These are phyloP conservation scores for Neocrepidodera transversa DNA, from an alignment of 2,888 invertebrate species.

Conservation along the genomic window DNA sequence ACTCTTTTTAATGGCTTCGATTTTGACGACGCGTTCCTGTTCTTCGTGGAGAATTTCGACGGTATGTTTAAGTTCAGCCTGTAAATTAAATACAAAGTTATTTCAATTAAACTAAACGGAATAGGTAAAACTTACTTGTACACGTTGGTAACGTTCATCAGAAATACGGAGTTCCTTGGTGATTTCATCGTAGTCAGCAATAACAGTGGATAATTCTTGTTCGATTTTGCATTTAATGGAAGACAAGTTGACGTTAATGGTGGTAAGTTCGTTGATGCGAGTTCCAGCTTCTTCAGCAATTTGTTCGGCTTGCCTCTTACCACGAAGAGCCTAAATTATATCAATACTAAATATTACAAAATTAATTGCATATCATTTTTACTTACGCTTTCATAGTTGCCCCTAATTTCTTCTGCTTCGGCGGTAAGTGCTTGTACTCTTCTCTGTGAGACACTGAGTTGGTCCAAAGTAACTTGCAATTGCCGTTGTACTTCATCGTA, in stretches of 20 bases:
- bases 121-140: conserved; percentile 64
- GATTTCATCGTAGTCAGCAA: conserved; percentile 97
- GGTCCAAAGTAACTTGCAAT: conserved; percentile 93
- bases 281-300: conserved; percentile 89
- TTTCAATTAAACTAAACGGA: neutral
- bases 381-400: conserved; percentile 82
- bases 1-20: conserved; percentile 97
- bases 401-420: conserved; percentile 95
- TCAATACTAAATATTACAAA: too few relatives aligned
- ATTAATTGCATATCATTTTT: too few relatives aligned
- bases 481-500: conserved; percentile 97
- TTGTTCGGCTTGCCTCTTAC: conserved; percentile 89
- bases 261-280: conserved; percentile 93
- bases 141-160: conserved; percentile 95
- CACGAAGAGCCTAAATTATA: conserved; percentile 82
- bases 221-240: conserved; percentile 95
- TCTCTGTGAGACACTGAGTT: conserved; percentile 88
- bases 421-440: conserved; percentile 89
- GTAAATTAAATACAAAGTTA: conserved; percentile 36
- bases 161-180: conserved; percentile 92
- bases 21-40: conserved; percentile 95
- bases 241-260: conserved; percentile 94
- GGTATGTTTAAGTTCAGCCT: conserved; percentile 92
- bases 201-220: conserved; percentile 88
- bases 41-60: conserved; percentile 94